Percentiles rank a stretch among this genome's conserved stretches.
Evolutionary conservation across 92 coral and sea anemone genomes (phyloP).

Genomic region (Phenganax marumi): DNA sequence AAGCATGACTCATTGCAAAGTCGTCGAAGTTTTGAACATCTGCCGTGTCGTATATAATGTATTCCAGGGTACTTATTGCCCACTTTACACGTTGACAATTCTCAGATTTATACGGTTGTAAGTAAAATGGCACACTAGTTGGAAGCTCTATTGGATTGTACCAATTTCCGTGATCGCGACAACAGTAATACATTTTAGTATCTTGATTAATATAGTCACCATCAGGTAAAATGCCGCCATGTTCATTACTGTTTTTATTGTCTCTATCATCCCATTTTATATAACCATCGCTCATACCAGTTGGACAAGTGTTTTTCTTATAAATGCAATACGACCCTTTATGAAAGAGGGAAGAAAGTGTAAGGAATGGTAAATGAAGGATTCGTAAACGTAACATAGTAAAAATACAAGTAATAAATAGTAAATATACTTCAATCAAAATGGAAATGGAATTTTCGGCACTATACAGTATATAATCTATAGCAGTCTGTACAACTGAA

Average conservation of each 20-base stretch:
- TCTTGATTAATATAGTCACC: conserved; percentile 49
- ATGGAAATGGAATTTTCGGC: no score
- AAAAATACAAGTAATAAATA: not conserved
- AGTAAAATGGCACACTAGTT: conserved; percentile 54
- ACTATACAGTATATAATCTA: not conserved
- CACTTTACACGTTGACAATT: conserved; percentile 72
- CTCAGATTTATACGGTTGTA: conserved; percentile 53
- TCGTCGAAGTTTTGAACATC: conserved; percentile 30
- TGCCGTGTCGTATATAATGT: conserved; percentile 57
- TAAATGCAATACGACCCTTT: conserved; percentile 75
- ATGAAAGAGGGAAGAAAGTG: not conserved
- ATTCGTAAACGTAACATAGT: not conserved
- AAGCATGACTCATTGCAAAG: conserved; percentile 40
- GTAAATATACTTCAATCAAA: not conserved
- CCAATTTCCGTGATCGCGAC: conserved; percentile 60
- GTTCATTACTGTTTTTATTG: conserved; percentile 48
- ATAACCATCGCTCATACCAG: conserved; percentile 52
- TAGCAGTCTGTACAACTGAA: no score
- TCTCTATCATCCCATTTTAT: conserved; percentile 70
- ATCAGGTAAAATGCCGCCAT: conserved; percentile 59
- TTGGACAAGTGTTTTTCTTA: conserved; percentile 62
- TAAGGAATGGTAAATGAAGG: not conserved
- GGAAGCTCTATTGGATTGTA: conserved; percentile 61
- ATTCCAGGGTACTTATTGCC: conserved; percentile 63
- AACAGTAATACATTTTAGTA: conserved; percentile 64